These are phyloP conservation scores for Radopholus similis DNA, from an alignment of 1,140 invertebrate genomes.

Conservation along the genomic window DNA sequence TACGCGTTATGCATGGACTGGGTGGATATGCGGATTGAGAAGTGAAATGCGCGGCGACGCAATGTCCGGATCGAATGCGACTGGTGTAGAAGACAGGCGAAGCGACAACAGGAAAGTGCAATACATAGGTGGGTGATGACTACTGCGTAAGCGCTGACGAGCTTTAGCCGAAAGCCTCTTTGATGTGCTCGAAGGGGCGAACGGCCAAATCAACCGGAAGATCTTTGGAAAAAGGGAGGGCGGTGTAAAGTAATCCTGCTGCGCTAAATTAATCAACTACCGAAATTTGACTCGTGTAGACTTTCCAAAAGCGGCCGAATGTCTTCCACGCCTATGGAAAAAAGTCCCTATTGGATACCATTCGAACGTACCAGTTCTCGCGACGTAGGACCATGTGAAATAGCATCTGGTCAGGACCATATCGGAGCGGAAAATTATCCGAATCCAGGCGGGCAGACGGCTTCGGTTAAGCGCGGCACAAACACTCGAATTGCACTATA, in stretches of 20 bases:
- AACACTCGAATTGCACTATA: constrained; percentile 62
- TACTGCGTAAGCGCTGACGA: too few relatives aligned
- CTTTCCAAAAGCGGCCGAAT: constrained; percentile 81
- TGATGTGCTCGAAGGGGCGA: constrained; percentile 91
- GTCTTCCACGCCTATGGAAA: constrained; percentile 81
- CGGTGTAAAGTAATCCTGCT: neutral
- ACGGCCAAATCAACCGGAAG: constrained; percentile 70
- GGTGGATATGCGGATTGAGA: too few relatives aligned
- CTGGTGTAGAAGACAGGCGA: too few relatives aligned
- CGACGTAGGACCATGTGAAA: constrained; percentile 87
- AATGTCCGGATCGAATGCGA: too few relatives aligned
- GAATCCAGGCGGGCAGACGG: constrained; percentile 85
- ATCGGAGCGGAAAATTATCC: constrained; percentile 82
- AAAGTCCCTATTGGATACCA: neutral
- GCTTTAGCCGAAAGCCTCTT: constrained; percentile 75
- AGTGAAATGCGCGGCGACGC: too few relatives aligned
- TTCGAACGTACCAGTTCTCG: constrained; percentile 73
- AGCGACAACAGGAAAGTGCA: too few relatives aligned
- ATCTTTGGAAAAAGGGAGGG: neutral
- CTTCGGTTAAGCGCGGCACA: constrained; percentile 89
- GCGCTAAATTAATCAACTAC: constrained; percentile 68
- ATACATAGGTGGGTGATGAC: too few relatives aligned
- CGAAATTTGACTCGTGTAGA: constrained; percentile 79
- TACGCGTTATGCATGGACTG: too few relatives aligned
- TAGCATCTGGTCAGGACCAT: constrained; percentile 84